A percentile compares a stretch with the other conserved stretches of the same genome.
These are phyloP conservation scores for Hylyphantes graminicola DNA, from an alignment of 1,140 invertebrate species.

Conservation along the genomic window DNA sequence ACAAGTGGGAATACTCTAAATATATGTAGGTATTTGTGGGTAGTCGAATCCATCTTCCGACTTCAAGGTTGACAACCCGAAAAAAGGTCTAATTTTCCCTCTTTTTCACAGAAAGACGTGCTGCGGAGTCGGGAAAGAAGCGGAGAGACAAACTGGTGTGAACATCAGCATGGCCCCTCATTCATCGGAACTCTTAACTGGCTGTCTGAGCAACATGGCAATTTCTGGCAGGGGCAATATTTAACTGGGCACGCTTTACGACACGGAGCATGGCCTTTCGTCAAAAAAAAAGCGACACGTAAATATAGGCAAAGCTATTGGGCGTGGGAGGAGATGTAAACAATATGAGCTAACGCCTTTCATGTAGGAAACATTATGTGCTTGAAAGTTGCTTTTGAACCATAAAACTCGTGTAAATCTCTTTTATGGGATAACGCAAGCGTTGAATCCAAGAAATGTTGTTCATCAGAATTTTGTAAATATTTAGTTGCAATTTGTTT, in stretches of 20 bases:
- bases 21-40: background rate
- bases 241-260: background rate
- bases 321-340: too few relatives aligned
- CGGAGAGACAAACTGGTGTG: conserved; percentile 15
- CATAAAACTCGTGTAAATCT: too few relatives aligned
- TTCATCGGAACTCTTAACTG: conserved; percentile 8
- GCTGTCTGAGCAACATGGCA: conserved; percentile 20
- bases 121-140: background rate
- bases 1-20: background rate
- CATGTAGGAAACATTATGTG: too few relatives aligned
- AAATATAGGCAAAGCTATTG: too few relatives aligned
- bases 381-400: too few relatives aligned
- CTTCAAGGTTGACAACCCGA: conserved; percentile 6
- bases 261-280: background rate
- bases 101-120: background rate
- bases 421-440: too few relatives aligned
- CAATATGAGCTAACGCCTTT: too few relatives aligned
- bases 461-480: too few relatives aligned
- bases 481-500: too few relatives aligned
- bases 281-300: too few relatives aligned
- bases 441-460: too few relatives aligned
- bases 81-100: background rate
- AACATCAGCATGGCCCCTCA: conserved; percentile 20
- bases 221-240: conserved; percentile 5
- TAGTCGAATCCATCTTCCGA: background rate